phyloP scores from a whole-genome alignment of 2,797 vertebrate species.

The Smutsia gigantea region DNA sequence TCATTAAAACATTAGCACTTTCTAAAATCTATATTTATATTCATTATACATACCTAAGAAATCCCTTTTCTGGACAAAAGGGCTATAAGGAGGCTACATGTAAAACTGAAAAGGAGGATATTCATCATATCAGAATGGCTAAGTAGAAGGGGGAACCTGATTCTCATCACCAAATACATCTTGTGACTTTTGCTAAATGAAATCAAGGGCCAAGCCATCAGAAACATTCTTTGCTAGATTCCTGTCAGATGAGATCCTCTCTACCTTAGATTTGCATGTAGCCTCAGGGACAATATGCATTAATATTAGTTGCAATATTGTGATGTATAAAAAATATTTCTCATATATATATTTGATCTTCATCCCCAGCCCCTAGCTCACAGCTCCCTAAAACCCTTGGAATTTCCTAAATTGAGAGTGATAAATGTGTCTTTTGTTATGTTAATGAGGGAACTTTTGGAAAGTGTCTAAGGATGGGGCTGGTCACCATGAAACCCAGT shows the following conservation, averaged over 20 bases:
- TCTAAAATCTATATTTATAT: constrained; percentile 75
- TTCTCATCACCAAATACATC: constrained; percentile 2
- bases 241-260: not conserved
- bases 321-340: not conserved
- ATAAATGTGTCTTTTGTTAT: not conserved
- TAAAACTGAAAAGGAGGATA: constrained; percentile 56
- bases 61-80: constrained; percentile 69
- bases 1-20: constrained; percentile 74
- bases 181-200: constrained; percentile 40
- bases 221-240: constrained; percentile 37
- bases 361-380: not conserved
- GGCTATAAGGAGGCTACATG: constrained; percentile 63
- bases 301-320: not conserved
- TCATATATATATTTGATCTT: not conserved
- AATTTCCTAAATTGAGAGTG: not conserved
- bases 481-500: not conserved
- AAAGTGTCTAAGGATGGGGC: not conserved
- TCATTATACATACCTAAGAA: constrained; percentile 75
- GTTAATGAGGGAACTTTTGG: not conserved
- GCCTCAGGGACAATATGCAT: not conserved
- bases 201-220: constrained; percentile 53
- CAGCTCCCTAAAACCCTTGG: not conserved
- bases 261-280: not conserved
- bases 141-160: constrained; percentile 54
- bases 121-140: constrained; percentile 56